Evolutionary conservation across 1,140 invertebrate species (phyloP), one percentile per base, ranked within the genome.

Genomic region (Oryzaephilus surinamensis): DNA sequence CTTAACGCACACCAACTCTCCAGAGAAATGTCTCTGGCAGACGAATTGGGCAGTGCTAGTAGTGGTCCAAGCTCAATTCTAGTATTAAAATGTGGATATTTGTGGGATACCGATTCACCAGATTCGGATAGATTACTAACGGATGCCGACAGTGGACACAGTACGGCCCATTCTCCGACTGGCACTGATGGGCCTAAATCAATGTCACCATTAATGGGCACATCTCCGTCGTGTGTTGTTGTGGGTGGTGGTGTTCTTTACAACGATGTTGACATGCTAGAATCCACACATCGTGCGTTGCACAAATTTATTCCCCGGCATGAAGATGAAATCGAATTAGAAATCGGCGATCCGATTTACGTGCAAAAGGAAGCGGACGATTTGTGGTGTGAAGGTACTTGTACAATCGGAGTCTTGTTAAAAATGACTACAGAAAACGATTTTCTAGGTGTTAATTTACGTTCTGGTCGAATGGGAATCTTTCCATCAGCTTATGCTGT

Each of bases 301-400:
- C 91, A 97, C 62, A 92, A 93, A 62, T 98, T 98, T 57, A 76
- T 96, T 46, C 90, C 93, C 0, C 68, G 93, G 34, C 94, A 97
- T 65, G 77, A 81, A 20, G 94, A 97, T 60, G 93, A 98, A 67
- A 83, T 97, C 32, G 87, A 93, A 60, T 74, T 97, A 7, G 93
- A 97, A 69, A 95, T 97, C 32, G 95, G 95, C 4, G 95, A 98
- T 65, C 90, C 93, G 4, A 80, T 98, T 48, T 96, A 97, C 57
- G 90, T 98, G 43, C 86, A 94, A 54, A 90, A 91, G 60, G 91
- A 97, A 63, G 89, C 83, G 8, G 94, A 97, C 49, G 94, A 98
- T 64, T 69, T 96, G 29, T 98, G 95, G 94, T 95, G 91, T 67
- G 91, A 96, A 82, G 93, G 81, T 74, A 61, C 41, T 32, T 33